Conservation (phyloP, 2,797 vertebrate species). For the Spea hammondii region DNA sequence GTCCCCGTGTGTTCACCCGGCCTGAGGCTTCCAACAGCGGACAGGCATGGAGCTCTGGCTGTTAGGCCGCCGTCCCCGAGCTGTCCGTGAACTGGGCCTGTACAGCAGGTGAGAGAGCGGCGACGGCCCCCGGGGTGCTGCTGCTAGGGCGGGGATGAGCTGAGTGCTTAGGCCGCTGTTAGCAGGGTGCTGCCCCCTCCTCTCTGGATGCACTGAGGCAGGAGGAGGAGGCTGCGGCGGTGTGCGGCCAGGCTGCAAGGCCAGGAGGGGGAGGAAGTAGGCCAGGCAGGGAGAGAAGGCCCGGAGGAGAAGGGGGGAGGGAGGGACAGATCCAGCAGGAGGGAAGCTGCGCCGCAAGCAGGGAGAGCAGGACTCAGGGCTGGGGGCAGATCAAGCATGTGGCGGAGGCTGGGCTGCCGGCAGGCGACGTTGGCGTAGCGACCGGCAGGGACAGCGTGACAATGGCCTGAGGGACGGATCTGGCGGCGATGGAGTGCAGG, state of each 20-base stretch:
- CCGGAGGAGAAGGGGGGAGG: not conserved
- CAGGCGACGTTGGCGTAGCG: not conserved
- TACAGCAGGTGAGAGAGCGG: conserved; percentile 11
- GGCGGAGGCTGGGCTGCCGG: not conserved
- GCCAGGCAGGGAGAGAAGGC: not conserved
- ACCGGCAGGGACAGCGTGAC: too few relatives aligned
- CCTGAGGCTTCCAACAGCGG: not conserved
- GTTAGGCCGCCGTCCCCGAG: not conserved
- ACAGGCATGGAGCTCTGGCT: not conserved
- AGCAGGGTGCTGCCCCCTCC: not conserved
- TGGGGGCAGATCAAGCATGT: not conserved
- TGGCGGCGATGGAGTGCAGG: too few relatives aligned
- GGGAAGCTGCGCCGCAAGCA: not conserved
- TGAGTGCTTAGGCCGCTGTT: not conserved
- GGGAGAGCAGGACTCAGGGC: not conserved
- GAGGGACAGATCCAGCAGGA: not conserved
- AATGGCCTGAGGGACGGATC: too few relatives aligned
- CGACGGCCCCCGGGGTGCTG: not conserved
- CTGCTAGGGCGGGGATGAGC: not conserved
- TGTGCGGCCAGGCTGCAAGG: not conserved
- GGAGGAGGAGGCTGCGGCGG: not conserved
- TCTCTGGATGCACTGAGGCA: not conserved
- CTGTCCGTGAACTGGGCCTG: not conserved
- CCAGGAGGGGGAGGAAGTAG: not conserved
- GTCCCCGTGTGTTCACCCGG: not conserved